phyloP scores from a whole-genome alignment of 2,888 invertebrate species.

The Scaptomyza parva region DNA sequence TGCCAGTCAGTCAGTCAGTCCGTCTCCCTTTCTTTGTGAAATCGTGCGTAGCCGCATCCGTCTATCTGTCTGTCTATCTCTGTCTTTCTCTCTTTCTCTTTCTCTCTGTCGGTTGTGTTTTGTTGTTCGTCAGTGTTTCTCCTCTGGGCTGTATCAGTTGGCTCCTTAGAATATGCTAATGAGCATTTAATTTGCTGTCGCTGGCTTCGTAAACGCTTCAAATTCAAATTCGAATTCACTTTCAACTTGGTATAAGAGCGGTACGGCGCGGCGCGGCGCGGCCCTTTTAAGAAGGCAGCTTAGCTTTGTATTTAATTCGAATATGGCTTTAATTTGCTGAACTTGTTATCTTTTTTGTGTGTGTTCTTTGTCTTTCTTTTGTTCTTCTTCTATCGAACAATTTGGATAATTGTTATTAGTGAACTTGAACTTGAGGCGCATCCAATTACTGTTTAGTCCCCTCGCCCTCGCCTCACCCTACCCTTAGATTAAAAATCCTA shows the following conservation, averaged over 20 bases:
- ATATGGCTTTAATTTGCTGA: constrained; percentile 29
- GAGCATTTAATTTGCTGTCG: constrained; percentile 66
- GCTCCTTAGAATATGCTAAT: constrained; percentile 67
- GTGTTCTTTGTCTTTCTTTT: constrained; percentile 2
- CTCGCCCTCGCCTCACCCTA: neutral
- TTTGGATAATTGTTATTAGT: constrained; percentile 33
- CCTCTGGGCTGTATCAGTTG: constrained; percentile 4
- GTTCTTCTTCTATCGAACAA: constrained; percentile 5
- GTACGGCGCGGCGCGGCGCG: too few species aligned
- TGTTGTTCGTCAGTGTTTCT: neutral
- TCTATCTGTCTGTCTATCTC: constrained; percentile 10
- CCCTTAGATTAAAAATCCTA: neutral
- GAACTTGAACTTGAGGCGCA: constrained; percentile 2
- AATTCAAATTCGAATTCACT: constrained; percentile 60
- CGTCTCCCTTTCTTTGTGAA: constrained; percentile 23
- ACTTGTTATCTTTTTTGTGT: constrained; percentile 19
- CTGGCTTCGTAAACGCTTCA: constrained; percentile 56
- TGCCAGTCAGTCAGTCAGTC: constrained; percentile 18
- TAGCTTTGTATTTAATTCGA: constrained; percentile 62
- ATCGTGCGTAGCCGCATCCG: constrained; percentile 49
- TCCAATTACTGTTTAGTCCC: constrained; percentile 1
- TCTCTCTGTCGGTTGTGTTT: neutral
- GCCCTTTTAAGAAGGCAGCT: constrained; percentile 53
- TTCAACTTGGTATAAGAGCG: constrained; percentile 67
- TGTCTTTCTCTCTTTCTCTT: constrained; percentile 4